These are phyloP conservation scores for Drosophila putrida DNA, from an alignment of 2,888 invertebrate species.

Conservation along the genomic window DNA sequence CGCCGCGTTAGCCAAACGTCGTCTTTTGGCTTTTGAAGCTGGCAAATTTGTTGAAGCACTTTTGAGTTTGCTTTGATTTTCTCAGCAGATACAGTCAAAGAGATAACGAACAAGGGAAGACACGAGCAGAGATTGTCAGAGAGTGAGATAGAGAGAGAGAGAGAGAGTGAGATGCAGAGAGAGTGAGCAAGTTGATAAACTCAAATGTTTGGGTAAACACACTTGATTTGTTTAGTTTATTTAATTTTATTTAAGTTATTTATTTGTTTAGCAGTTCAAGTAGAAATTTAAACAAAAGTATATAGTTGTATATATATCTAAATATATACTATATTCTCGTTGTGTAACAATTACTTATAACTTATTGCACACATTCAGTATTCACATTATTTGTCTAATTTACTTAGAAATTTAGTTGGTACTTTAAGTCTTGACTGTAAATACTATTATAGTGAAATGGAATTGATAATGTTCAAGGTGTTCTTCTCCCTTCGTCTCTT, in stretches of 20 bases:
- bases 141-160: neutral
- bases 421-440: no score
- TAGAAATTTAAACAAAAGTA: no score
- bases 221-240: neutral
- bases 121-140: neutral
- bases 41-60: slow-evolving; percentile 9
- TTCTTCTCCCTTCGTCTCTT: neutral
- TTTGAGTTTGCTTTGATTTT: slow-evolving; percentile 53
- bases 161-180: neutral
- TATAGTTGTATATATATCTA: neutral
- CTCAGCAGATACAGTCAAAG: neutral
- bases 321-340: no score
- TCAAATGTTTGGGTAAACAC: neutral
- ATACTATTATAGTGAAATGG: no score
- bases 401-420: no score
- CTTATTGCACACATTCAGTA: no score
- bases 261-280: no score
- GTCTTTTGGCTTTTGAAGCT: slow-evolving; percentile 9
- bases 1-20: slow-evolving; percentile 48
- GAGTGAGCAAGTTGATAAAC: slow-evolving; percentile 1
- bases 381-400: no score
- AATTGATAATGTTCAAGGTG: no score
- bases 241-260: no score
- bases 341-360: no score
- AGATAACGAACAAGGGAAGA: no score